Evolutionary conservation across 2,888 invertebrate genomes (phyloP).

Genomic region (Campoplex nolae): DNA sequence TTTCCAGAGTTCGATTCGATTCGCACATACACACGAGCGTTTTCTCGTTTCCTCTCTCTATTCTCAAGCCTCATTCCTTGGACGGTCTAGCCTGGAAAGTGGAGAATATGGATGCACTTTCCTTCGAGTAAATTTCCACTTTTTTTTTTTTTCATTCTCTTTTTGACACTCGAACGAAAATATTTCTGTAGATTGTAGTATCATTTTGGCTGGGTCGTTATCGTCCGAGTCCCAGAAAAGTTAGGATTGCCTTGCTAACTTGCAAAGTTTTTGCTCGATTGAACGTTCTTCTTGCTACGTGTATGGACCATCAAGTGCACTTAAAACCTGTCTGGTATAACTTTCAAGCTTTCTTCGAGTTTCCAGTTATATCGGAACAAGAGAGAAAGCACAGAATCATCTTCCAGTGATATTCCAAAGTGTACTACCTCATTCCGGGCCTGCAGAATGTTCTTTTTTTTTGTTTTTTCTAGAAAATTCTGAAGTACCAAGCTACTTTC

Average conservation of each 20-base stretch:
- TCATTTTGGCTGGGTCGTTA: not conserved
- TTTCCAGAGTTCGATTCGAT: not conserved
- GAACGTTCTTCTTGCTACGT: slow-evolving; percentile 35
- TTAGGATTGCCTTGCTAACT: slow-evolving; percentile 18
- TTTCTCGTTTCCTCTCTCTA: slow-evolving; percentile 16
- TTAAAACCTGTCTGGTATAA: slow-evolving; percentile 34
- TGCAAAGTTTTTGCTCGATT: slow-evolving; percentile 46
- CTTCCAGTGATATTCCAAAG: slow-evolving; percentile 41
- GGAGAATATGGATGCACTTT: slow-evolving; percentile 16
- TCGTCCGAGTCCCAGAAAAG: slow-evolving; percentile 18
- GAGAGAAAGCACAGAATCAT: slow-evolving; percentile 20
- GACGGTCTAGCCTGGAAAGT: not conserved
- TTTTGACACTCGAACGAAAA: not conserved
- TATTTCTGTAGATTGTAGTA: not conserved
- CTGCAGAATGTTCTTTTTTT: slow-evolving; percentile 24
- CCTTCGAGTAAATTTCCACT: not conserved
- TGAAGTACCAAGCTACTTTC: slow-evolving; percentile 9
- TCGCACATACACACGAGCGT: not conserved
- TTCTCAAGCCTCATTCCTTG: not conserved
- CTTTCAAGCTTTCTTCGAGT: slow-evolving; percentile 39
- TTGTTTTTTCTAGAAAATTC: not conserved
- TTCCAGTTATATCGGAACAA: slow-evolving; percentile 18
- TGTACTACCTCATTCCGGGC: slow-evolving; percentile 40
- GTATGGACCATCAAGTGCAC: slow-evolving; percentile 37
- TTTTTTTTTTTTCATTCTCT: slow-evolving; percentile 1